These are phyloP conservation scores for Bombus ignitus DNA, from an alignment of 1,140 invertebrate species.

Conservation along the genomic window DNA sequence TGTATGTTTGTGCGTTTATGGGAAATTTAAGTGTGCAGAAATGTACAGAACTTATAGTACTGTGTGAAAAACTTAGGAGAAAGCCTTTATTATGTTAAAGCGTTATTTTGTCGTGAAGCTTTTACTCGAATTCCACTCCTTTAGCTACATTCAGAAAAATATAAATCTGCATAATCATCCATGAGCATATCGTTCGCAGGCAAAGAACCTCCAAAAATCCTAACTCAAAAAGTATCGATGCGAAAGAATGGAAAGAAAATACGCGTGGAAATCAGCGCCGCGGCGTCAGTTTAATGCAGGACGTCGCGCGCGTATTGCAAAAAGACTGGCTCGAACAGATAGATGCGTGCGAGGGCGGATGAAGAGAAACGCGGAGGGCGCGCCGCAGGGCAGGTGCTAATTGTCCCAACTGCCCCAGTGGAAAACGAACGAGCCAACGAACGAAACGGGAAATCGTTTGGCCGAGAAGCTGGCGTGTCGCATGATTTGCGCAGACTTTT, in stretches of 20 bases:
- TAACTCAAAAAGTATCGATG: too few species aligned
- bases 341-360: not conserved
- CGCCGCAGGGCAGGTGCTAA: slow-evolving; percentile 66
- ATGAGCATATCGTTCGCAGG: too few species aligned
- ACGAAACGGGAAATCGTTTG: slow-evolving; percentile 59
- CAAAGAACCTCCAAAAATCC: too few species aligned
- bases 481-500: slow-evolving; percentile 75
- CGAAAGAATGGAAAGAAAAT: not conserved
- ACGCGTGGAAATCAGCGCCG: not conserved
- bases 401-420: slow-evolving; percentile 54
- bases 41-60: too few species aligned
- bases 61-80: too few species aligned
- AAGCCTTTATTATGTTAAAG: too few species aligned
- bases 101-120: too few species aligned
- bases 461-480: slow-evolving; percentile 68
- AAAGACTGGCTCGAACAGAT: slow-evolving; percentile 28
- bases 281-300: not conserved
- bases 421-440: slow-evolving; percentile 54
- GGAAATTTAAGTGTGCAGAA: too few species aligned
- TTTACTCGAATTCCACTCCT: too few species aligned
- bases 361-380: not conserved
- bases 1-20: too few species aligned
- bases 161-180: too few species aligned
- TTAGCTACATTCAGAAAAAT: too few species aligned
- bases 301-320: not conserved